Evolutionary conservation across 2,797 vertebrate species (phyloP).

Genomic region (Galaxias olidus): DNA sequence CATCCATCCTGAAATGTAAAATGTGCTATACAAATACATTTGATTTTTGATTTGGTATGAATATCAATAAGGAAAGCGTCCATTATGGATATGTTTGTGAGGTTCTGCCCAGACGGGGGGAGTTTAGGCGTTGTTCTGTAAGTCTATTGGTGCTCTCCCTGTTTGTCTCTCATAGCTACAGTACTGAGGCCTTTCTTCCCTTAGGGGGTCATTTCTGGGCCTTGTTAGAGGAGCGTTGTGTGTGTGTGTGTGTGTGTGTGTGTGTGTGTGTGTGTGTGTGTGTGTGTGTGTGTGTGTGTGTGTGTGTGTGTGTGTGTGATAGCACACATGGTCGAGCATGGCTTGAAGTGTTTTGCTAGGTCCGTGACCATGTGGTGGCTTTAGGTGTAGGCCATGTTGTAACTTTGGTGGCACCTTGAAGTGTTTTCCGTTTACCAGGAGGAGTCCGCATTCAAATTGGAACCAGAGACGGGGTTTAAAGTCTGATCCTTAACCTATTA

Average conservation of each 20-base stretch:
- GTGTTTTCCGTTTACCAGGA: slow-evolving; percentile 68
- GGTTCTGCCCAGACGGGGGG: too few relatives aligned
- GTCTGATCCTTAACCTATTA: slow-evolving; percentile 65
- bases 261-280: neutral
- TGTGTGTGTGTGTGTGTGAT: slow-evolving; percentile 12
- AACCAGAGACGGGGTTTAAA: slow-evolving; percentile 67
- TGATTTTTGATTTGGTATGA: too few relatives aligned
- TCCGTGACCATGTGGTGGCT: slow-evolving; percentile 44
- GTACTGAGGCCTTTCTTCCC: slow-evolving; percentile 57
- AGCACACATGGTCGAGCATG: neutral
- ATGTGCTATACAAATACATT: too few relatives aligned
- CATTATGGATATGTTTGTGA: too few relatives aligned
- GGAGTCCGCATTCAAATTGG: slow-evolving; percentile 61
- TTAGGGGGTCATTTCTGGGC: neutral
- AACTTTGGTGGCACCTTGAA: slow-evolving; percentile 63
- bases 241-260: slow-evolving; percentile 2
- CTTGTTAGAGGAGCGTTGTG: neutral
- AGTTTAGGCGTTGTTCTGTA: slow-evolving; percentile 39
- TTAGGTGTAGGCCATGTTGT: slow-evolving; percentile 32
- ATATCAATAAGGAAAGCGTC: slow-evolving; percentile 15
- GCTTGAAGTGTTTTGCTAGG: slow-evolving; percentile 11
- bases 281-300: slow-evolving; percentile 2
- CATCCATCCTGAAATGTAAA: too few relatives aligned
- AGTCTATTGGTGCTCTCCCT: slow-evolving; percentile 40
- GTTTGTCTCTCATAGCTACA: slow-evolving; percentile 41